These are phyloP conservation scores for Lucinisca nassula DNA, from an alignment of 2,888 invertebrate genomes.

Conservation along the genomic window DNA sequence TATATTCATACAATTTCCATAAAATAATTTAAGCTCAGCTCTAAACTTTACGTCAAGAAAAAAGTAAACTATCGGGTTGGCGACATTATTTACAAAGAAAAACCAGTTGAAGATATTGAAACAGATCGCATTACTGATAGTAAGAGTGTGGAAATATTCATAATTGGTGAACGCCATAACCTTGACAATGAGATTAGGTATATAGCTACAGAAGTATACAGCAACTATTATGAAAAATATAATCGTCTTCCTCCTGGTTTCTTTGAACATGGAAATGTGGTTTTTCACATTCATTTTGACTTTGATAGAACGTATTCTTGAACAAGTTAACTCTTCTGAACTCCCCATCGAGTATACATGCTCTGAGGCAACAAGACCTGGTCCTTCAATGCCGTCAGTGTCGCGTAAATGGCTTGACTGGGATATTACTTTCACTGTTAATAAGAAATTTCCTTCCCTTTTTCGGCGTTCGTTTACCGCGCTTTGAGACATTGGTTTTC, in stretches of 20 bases:
- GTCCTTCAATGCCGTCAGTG: too few relatives aligned
- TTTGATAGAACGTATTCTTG: too few relatives aligned
- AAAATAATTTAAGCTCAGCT: background rate
- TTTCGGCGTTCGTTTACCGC: background rate
- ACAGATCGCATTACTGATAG: background rate
- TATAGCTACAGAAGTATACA: background rate
- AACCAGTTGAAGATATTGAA: background rate
- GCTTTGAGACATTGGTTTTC: background rate
- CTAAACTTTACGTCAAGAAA: conserved; percentile 2
- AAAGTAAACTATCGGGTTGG: background rate
- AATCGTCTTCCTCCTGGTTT: background rate
- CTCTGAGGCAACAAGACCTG: too few relatives aligned
- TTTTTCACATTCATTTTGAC: background rate
- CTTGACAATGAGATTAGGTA: background rate
- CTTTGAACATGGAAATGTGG: background rate
- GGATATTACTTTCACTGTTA: background rate
- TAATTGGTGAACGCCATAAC: background rate
- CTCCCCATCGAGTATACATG: too few relatives aligned
- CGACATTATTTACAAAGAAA: background rate
- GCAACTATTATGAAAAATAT: background rate
- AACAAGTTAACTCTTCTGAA: too few relatives aligned
- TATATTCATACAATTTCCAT: background rate
- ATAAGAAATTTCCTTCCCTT: background rate
- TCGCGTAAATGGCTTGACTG: too few relatives aligned
- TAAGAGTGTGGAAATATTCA: background rate